Evolutionary conservation across 2,113 vertebrate genomes (phyloP), one percentile per base, ranked within the genome.

Genomic region (Helogale parvula): DNA sequence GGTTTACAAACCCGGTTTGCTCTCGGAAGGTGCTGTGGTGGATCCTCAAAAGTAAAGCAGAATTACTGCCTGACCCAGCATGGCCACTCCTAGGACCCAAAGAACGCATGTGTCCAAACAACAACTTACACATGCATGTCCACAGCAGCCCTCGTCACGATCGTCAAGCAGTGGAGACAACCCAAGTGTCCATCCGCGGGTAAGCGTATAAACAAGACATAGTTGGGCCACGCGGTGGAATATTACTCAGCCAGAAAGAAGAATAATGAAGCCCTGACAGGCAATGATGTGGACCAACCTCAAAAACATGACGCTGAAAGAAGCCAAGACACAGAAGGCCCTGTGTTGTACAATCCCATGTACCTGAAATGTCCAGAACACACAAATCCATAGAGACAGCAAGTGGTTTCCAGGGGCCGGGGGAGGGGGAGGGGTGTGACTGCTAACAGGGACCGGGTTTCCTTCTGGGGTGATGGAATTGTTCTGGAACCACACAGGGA

Each of bases 181-280:
- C 21, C 11, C 65, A 45, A 12, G 27, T 0, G 52, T 33, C 50
- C 66, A 47, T 31, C 6, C 6, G 14, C 15, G 1, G 2, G 25
- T 8, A 13, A 45, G 23, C 3, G 50, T 33, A 95, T 15, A 80
- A 60, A 80, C 50, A 66, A 16, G 45, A 27, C 0, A 15, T 19
- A 29, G 29, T n/a, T 5, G 4, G 19, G 11, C 38, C 33, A 50
- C 0, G 50, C 12, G 4, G 14, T 19, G 17, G 50, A n/a, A 11
- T 66, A 66, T 27, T 41, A 87, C 74, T 92, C n/a, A 52, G 89
- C 12, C 74, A 65, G 41, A 9, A 92, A 91, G 77, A 92, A n/a
- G n/a, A 79, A 19, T 1, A 5, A 84, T 4, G 50, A 89, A 76
- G 25, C 60, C 3, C 3, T 21, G 35, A 50, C 15, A 63, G 0